phyloP scores from a whole-genome alignment of 2,113 vertebrate species.

The Abramis brama region DNA sequence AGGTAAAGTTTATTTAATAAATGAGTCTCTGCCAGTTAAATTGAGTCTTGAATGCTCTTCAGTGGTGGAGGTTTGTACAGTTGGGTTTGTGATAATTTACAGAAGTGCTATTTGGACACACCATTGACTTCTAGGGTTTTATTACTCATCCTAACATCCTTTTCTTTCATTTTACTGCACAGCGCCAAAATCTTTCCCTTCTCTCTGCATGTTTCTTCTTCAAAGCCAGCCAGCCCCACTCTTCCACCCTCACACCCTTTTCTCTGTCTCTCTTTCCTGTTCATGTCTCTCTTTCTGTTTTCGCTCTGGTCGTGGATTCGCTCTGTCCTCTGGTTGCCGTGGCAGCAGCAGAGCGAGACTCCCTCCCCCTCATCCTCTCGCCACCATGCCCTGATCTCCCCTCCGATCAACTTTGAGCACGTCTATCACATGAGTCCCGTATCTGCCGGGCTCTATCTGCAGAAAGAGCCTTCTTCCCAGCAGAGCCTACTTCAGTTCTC shows the following conservation, averaged over 20 bases:
- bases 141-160: conserved; percentile 21
- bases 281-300: conserved; percentile 70
- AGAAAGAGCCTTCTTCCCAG: conserved; percentile 80
- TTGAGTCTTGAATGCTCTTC: background rate
- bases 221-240: conserved; percentile 47
- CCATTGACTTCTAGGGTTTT: background rate
- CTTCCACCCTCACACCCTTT: conserved; percentile 64
- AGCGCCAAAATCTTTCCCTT: conserved; percentile 25
- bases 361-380: conserved; percentile 80
- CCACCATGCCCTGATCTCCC: conserved; percentile 82
- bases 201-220: conserved; percentile 37
- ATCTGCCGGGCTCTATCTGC: conserved; percentile 83
- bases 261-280: conserved; percentile 69
- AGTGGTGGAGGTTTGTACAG: background rate
- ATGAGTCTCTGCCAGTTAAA: background rate
- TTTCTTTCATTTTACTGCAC: conserved; percentile 27
- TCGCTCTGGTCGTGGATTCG: conserved; percentile 45
- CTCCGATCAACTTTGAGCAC: conserved; percentile 87
- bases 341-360: conserved; percentile 78
- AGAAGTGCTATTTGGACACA: background rate
- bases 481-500: conserved; percentile 77
- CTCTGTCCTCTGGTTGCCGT: conserved; percentile 67
- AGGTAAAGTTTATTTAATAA: background rate
- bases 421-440: conserved; percentile 83
- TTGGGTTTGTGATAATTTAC: background rate